phyloP scores from a whole-genome alignment of 2,797 vertebrate genomes.

The Okamejei kenojei region DNA sequence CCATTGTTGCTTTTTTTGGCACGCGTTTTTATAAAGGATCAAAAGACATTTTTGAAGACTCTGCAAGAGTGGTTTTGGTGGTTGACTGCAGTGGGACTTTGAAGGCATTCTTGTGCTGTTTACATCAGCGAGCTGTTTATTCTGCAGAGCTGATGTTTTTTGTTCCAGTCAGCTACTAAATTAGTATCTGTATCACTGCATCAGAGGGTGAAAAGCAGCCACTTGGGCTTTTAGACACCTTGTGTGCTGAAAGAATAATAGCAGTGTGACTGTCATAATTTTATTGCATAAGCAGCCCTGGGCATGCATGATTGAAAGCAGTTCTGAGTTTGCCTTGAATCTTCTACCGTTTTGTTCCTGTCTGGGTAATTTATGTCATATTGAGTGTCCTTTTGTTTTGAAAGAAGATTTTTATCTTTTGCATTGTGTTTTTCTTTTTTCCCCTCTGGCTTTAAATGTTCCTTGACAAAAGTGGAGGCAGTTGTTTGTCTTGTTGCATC shows the following conservation, averaged over 20 bases:
- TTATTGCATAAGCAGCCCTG: not conserved
- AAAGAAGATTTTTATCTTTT: not conserved
- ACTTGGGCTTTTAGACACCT: not conserved
- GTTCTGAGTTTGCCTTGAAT: not conserved
- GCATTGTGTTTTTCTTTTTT: not conserved
- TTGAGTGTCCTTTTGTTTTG: not conserved
- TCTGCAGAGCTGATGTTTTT: not conserved
- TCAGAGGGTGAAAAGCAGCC: not conserved
- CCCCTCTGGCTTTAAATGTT: not conserved
- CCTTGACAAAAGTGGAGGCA: not conserved
- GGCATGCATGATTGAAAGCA: not conserved
- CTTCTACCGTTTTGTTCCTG: not conserved
- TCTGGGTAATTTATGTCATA: not conserved
- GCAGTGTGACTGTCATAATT: not conserved
- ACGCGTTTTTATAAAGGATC: not conserved
- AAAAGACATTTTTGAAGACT: not conserved
- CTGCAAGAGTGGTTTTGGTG: not conserved
- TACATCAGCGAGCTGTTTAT: not conserved
- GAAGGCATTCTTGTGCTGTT: not conserved
- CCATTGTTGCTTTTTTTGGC: not conserved
- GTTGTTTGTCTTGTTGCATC: conserved; percentile 9
- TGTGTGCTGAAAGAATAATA: too few species aligned
- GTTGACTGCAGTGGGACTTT: not conserved
- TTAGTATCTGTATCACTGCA: not conserved
- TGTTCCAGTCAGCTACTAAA: too few species aligned